phyloP scores from a whole-genome alignment of 2,888 invertebrate species.

The Hermodice carunculata region DNA sequence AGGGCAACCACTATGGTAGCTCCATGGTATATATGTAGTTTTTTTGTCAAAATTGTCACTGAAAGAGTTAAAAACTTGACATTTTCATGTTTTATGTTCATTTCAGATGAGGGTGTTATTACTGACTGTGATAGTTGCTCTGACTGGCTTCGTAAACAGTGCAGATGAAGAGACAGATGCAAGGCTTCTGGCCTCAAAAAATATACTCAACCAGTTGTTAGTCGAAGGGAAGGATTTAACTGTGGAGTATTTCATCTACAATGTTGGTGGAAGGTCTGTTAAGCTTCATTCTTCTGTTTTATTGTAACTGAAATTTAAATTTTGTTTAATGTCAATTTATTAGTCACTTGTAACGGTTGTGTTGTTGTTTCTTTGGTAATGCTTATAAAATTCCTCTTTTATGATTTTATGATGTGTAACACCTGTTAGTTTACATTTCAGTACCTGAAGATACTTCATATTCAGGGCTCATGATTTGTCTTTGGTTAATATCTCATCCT shows the following conservation, averaged over 20 bases:
- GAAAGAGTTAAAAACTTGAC: no score
- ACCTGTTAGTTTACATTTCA: no score
- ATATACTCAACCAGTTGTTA: conserved; percentile 94
- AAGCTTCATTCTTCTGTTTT: no score
- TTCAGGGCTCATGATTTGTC: no score
- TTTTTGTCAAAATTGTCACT: no score
- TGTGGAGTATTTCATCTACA: conserved; percentile 93
- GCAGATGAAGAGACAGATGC: conserved; percentile 79
- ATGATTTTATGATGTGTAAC: no score
- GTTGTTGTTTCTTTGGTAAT: neutral
- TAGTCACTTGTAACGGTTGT: neutral
- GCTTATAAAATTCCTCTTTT: neutral
- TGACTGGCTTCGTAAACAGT: conserved; percentile 18
- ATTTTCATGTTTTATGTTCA: no score
- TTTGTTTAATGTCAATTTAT: neutral
- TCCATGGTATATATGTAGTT: no score
- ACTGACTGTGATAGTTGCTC: conserved; percentile 8
- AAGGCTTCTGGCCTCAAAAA: conserved; percentile 89
- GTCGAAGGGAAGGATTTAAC: conserved; percentile 97
- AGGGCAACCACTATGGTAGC: no score
- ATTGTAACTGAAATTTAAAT: neutral
- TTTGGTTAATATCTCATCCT: no score
- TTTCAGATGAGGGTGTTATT: conserved; percentile 2
- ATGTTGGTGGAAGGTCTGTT: conserved; percentile 83
- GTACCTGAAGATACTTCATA: no score